Percentiles rank a stretch among this genome's conserved stretches.
phyloP scores from a whole-genome alignment of 2,888 invertebrate genomes.

The Aphrophora alni region DNA sequence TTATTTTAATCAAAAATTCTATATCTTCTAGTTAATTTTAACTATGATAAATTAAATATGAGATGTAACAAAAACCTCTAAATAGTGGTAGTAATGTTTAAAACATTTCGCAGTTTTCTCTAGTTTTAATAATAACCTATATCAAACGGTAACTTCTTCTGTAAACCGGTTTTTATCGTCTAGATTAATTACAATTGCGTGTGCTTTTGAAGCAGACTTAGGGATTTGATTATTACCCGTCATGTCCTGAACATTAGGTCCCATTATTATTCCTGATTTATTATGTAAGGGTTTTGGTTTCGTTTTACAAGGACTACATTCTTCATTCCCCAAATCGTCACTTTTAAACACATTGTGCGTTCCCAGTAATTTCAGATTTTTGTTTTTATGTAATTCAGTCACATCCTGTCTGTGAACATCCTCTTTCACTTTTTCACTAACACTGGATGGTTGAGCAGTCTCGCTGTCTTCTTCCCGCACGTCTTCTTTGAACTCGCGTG shows the following conservation, averaged over 20 bases:
- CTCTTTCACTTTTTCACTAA: background rate
- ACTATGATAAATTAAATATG: no score
- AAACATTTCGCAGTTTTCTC: no score
- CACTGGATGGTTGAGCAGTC: background rate
- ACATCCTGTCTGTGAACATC: background rate
- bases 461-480: slow-evolving; percentile 19
- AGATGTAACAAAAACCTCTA: no score
- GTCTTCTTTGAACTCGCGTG: slow-evolving; percentile 56
- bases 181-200: slow-evolving; percentile 79
- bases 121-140: no score
- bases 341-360: background rate
- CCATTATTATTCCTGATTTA: background rate
- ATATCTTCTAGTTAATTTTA: no score
- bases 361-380: background rate
- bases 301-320: background rate
- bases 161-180: slow-evolving; percentile 82
- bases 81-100: no score
- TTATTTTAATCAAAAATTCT: no score
- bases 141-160: slow-evolving; percentile 78
- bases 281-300: background rate
- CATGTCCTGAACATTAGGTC: background rate
- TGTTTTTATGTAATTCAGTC: background rate
- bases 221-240: background rate
- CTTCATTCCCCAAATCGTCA: background rate
- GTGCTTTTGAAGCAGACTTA: slow-evolving; percentile 57